Evolutionary conservation across 2,797 vertebrate species (phyloP).

Genomic region (Sebastes taczanowskii): DNA sequence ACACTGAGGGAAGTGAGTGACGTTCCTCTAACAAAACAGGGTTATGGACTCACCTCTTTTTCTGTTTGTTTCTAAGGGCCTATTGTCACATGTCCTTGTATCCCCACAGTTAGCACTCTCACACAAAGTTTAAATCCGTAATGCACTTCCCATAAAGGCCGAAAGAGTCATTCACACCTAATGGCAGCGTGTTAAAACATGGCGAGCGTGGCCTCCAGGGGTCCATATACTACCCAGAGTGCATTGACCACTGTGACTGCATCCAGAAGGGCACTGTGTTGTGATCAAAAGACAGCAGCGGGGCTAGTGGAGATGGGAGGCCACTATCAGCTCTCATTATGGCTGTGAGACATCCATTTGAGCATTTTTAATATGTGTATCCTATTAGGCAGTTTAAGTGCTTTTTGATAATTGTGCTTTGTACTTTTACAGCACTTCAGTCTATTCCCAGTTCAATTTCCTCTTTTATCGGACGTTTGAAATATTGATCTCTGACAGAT

Average conservation of each 20-base stretch:
- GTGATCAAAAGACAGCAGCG: slow-evolving; percentile 89
- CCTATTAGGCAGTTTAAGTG: slow-evolving; percentile 99
- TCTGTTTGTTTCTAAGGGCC: slow-evolving; percentile 38
- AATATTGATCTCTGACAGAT: slow-evolving; percentile 99
- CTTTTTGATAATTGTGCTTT: slow-evolving; percentile 99
- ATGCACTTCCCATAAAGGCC: slow-evolving; percentile 91
- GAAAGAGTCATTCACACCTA: slow-evolving; percentile 93
- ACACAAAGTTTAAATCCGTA: slow-evolving; percentile 73
- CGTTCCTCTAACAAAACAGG: slow-evolving; percentile 27
- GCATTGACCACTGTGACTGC: slow-evolving; percentile 85
- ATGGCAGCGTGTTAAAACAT: slow-evolving; percentile 87
- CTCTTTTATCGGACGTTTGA: slow-evolving; percentile 99
- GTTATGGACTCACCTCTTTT: slow-evolving; percentile 51
- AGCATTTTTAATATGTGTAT: slow-evolving; percentile 99
- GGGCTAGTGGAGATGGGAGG: slow-evolving; percentile 62
- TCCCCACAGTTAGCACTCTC: slow-evolving; percentile 42
- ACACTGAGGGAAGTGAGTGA: slow-evolving; percentile 31
- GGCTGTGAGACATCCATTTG: slow-evolving; percentile 93
- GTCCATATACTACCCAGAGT: slow-evolving; percentile 87
- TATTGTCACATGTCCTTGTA: slow-evolving; percentile 48
- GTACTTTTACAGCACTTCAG: slow-evolving; percentile 99
- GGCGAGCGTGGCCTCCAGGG: slow-evolving; percentile 84
- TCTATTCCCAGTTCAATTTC: slow-evolving; percentile 99
- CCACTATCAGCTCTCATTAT: slow-evolving; percentile 90
- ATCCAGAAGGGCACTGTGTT: slow-evolving; percentile 82